Percentiles rank a stretch among this genome's conserved stretches.
Evolutionary conservation across 2,797 vertebrate species (phyloP).

Genomic region (Girardinus metallicus): DNA sequence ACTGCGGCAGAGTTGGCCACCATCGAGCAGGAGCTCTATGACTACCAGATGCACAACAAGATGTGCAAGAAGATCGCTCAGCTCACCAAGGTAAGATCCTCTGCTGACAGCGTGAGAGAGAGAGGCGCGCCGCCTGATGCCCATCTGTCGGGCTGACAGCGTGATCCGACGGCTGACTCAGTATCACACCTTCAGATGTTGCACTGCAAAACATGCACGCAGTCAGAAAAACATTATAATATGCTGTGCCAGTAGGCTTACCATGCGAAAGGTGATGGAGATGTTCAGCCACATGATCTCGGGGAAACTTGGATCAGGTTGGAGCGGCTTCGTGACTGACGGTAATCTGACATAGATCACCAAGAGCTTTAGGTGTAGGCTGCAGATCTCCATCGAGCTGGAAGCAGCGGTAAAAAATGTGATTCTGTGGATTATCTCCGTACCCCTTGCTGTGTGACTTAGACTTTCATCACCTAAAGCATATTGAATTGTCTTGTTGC

Average conservation of each 20-base stretch:
- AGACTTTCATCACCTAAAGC: neutral
- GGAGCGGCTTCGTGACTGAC: conserved; percentile 50
- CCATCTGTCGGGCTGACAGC: conserved; percentile 24
- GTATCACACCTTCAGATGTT: conserved; percentile 7
- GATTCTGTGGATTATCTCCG: conserved; percentile 15
- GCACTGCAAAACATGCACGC: neutral
- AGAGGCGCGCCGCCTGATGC: conserved; percentile 38
- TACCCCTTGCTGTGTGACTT: conserved; percentile 6
- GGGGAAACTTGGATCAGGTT: conserved; percentile 50
- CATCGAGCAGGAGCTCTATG: conserved; percentile 82
- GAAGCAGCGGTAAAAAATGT: conserved; percentile 34
- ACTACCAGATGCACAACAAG: conserved; percentile 89
- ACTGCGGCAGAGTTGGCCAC: conserved; percentile 81
- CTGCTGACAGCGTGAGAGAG: conserved; percentile 21
- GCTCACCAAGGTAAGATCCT: conserved; percentile 92
- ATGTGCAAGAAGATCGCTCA: conserved; percentile 99
- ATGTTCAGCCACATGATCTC: neutral
- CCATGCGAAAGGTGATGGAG: neutral
- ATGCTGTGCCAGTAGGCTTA: neutral
- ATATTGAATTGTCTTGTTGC: neutral
- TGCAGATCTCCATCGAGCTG: conserved; percentile 36
- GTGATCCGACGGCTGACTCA: conserved; percentile 40
- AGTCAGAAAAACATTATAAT: neutral
- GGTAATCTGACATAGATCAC: conserved; percentile 36
- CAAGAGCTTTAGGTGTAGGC: conserved; percentile 39